These are phyloP conservation scores for Callipepla californica DNA, from an alignment of 2,113 vertebrate species.

Conservation along the genomic window DNA sequence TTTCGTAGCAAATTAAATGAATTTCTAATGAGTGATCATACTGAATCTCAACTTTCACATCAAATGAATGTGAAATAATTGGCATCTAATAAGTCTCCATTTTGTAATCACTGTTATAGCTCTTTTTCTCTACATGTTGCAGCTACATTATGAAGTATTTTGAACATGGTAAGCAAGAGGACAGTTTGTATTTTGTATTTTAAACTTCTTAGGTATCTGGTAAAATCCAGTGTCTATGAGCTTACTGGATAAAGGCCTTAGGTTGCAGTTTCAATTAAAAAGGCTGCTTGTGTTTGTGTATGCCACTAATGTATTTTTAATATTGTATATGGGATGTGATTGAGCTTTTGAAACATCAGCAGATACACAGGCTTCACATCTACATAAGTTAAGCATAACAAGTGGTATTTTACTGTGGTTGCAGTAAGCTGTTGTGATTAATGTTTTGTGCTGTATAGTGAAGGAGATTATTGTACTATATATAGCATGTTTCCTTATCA, in stretches of 20 bases:
- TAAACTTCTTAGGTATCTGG: neutral
- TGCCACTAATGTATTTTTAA: neutral
- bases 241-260: neutral
- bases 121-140: neutral
- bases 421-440: conserved; percentile 14
- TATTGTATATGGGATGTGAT: fast-evolving
- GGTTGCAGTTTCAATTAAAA: neutral
- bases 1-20: neutral
- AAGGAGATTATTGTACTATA: neutral
- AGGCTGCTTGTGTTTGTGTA: neutral
- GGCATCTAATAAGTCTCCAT: neutral
- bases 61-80: neutral
- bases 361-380: neutral
- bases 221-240: neutral
- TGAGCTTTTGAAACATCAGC: conserved; percentile 23
- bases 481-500: neutral
- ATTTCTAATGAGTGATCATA: neutral
- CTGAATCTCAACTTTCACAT: neutral
- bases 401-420: neutral
- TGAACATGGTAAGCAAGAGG: neutral
- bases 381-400: neutral
- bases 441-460: neutral
- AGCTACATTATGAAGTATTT: neutral
- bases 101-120: neutral
- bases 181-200: neutral